Base-by-base conservation (phyloP, 2,888 invertebrate genomes). In the Cetonia aurata region DNA sequence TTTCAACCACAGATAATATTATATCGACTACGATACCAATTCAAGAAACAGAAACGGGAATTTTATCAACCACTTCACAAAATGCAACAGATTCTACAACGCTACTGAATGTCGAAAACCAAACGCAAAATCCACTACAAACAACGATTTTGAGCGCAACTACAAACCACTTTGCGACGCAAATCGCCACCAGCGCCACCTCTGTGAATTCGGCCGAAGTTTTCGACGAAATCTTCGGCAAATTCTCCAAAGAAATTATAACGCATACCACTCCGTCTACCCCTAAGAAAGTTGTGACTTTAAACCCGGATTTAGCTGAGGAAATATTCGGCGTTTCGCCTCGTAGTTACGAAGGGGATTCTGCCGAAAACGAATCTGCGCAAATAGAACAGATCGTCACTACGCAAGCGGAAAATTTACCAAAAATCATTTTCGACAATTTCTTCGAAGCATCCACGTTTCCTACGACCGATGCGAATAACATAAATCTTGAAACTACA, bases 371-470 rank as follows among this genome's bases (percentile, higher is more conserved):
- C 15, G 15, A 31, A n/a, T 31, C 53, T 1, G 53, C 66, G 6
- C 55, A 55, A 31, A 17, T 56, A 19, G 67, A 67, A 55, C 56
- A 56, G 31, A 31, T 31, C 6, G 25, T 25, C 25, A 56, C 44
- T 0, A 10, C 55, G 4, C 42, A 60, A 42, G 12, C 6, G 44
- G 42, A 42, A 53, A 9, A 3, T 10, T n/a, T 53, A 4, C 55
- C 42, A 25, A 62, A 69, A 44, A 53, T 69, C 25, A 69, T 69
- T 19, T 69, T 69, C 42, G 60, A 60, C 44, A 44, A 62, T 31
- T 69, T 69, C 37, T 69, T 62, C 60, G 60, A 69, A 53, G 53
- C 62, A 2, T 69, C 69, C 13, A 69, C 69, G 15, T 13, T 25
- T 15, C 55, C 59, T 13, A 48, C 25, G 3, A 46, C 56, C 6